A percentile compares a stretch with the other conserved stretches of the same genome.
Evolutionary conservation across 2,113 vertebrate genomes (phyloP).

Genomic region (Odocoileus virginianus): DNA sequence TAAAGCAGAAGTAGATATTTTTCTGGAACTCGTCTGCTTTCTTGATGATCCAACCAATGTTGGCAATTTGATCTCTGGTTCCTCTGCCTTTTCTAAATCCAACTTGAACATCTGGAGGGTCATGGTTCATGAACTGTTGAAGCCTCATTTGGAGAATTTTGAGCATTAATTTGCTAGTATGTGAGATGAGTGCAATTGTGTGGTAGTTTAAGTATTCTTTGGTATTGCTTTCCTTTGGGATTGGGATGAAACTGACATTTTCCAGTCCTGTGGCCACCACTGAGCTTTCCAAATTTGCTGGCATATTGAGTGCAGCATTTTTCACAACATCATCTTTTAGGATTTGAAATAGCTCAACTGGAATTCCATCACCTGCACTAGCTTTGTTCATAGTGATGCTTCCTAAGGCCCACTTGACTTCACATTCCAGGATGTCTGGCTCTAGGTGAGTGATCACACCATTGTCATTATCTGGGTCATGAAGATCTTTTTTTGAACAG

Average conservation of each 20-base stretch:
- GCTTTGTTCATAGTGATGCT: not conserved
- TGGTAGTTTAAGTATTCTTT: not conserved
- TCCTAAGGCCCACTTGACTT: not conserved
- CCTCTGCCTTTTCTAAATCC: not conserved
- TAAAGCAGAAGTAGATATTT: not conserved
- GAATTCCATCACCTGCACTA: not conserved
- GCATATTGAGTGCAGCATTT: not conserved
- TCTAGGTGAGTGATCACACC: not conserved
- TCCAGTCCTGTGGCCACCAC: not conserved
- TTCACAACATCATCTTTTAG: not conserved
- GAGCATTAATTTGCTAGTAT: not conserved
- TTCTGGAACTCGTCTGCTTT: not conserved
- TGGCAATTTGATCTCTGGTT: not conserved
- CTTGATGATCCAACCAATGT: not conserved
- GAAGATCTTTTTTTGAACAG: not conserved
- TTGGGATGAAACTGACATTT: not conserved
- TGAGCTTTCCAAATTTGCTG: not conserved
- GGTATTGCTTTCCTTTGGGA: not conserved
- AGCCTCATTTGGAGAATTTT: not conserved
- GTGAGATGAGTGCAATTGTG: not conserved
- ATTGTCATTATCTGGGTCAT: not conserved
- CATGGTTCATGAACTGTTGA: not conserved
- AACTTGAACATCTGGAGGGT: not conserved
- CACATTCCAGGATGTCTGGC: not conserved
- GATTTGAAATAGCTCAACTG: not conserved